Base-by-base conservation (phyloP, 30 jellyfish, hydroid and myxozoan genomes). In the Pseudorhiza aurosa region DNA sequence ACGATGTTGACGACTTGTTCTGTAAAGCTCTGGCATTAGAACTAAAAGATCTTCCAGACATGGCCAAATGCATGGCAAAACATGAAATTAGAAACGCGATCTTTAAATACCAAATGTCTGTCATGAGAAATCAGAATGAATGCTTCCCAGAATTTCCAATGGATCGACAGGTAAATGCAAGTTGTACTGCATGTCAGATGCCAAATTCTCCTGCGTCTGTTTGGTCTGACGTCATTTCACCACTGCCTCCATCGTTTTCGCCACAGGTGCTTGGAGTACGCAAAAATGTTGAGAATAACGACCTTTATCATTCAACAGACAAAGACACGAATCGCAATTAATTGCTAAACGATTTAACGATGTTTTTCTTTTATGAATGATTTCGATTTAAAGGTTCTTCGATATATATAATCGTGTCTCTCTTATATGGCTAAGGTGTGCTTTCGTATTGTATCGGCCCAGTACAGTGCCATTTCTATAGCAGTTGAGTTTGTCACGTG, bases 51-150 rank as follows among this genome's bases (percentile, higher is more conserved):
- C 45, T 77, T 68, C 89, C 89, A 12, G 47, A n/a, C 14, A 46
- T 46, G 10, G 81, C 12, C 24, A 42, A 51, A 24, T 75, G 64
- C 39, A 55, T 51, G 45, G 88, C 88, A 0, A 75, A 75, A 37
- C 25, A 62, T 49, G 89, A 77, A 30, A 59, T 77, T 31, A 33
- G 89, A 19, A 77, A 77, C 45, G 81, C 43, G 26, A 12, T 77
- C 17, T 55, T 58, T 31, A 77, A 77, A 24, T 62, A 77, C 21
- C 89, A 77, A 44, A 58, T 77, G 79, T 50, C 81, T 35, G 63
- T 29, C 63, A 49, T 49, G 63, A 49, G 22, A 49, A 49, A 14
- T 49, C 63, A 49, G 63, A 49, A 49, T 29, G 63, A 49, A 29
- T 26, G 63, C 63, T 49, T 49, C 22, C 29, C 63, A 49, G 63